A percentile compares a stretch with the other conserved stretches of the same genome.
Conservation (phyloP, 2,888 invertebrate genomes). For the Athripsodes cinereus region DNA sequence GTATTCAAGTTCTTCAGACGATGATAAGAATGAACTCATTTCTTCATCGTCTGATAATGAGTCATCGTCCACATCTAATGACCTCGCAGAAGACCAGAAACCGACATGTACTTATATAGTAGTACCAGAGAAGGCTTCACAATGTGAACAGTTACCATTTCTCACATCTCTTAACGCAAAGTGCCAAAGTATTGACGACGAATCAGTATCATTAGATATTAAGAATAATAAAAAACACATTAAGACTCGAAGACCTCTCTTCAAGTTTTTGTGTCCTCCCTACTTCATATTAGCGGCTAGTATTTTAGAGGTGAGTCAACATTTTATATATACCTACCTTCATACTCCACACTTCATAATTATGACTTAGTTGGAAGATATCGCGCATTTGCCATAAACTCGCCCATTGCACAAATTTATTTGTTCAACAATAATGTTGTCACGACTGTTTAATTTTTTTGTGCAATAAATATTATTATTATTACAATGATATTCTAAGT, state of each 20-base stretch:
- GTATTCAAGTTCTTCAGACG: conserved; percentile 8
- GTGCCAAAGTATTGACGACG: conserved; percentile 32
- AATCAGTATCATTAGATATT: conserved; percentile 28
- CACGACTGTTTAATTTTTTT: too few relatives aligned
- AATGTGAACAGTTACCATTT: conserved; percentile 1
- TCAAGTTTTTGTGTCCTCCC: conserved; percentile 31
- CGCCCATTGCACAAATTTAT: too few relatives aligned
- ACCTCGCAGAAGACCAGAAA: conserved; percentile 9
- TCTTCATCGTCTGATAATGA: conserved; percentile 9
- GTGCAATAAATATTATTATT: too few relatives aligned
- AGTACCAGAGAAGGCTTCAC: conserved; percentile 7
- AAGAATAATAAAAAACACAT: conserved; percentile 22
- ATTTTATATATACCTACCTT: too few relatives aligned
- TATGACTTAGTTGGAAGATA: too few relatives aligned
- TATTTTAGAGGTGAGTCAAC: conserved; percentile 32
- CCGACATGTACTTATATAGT: conserved; percentile 11
- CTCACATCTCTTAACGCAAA: conserved; percentile 29
- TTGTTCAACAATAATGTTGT: too few relatives aligned
- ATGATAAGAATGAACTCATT: conserved; percentile 18
- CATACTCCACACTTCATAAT: too few relatives aligned
- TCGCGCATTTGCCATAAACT: too few relatives aligned
- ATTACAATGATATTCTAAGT: too few relatives aligned
- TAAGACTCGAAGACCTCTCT: conserved; percentile 26
- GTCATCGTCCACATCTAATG: conserved; percentile 1
- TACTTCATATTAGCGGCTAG: conserved; percentile 33